A percentile compares a stretch with the other conserved stretches of the same genome.
These are phyloP conservation scores for Oasisia sp. DNA, from an alignment of 2,888 invertebrate genomes.

Conservation along the genomic window DNA sequence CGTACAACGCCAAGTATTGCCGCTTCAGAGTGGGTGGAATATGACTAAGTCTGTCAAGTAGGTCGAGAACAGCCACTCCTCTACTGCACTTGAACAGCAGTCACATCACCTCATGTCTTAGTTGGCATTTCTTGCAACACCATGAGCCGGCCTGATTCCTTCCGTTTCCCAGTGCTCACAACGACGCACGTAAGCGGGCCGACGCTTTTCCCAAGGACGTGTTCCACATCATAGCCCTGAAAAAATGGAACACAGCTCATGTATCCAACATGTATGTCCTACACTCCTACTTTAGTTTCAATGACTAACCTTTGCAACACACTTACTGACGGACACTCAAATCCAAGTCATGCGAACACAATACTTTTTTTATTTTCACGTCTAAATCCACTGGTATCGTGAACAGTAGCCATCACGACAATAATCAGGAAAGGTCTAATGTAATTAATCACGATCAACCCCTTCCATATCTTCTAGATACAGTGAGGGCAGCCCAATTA, in stretches of 20 bases:
- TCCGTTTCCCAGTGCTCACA: not conserved
- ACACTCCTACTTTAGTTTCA: not conserved
- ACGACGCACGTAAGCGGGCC: not conserved
- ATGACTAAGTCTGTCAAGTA: not conserved
- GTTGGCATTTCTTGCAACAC: not conserved
- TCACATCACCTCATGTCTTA: not conserved
- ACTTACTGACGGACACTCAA: not conserved
- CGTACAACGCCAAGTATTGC: not conserved
- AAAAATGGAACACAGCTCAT: not conserved
- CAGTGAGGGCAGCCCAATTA: not conserved
- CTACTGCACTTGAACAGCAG: not conserved
- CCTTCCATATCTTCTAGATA: not conserved
- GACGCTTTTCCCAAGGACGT: not conserved
- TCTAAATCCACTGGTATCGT: not conserved
- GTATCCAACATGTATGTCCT: not conserved
- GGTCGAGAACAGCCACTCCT: not conserved
- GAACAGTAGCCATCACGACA: not conserved
- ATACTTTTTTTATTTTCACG: not conserved
- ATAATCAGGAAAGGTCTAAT: not conserved
- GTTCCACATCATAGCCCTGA: constrained; percentile 12
- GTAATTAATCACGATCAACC: not conserved
- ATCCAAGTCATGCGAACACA: not conserved
- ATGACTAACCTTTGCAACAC: not conserved
- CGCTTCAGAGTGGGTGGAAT: not conserved
- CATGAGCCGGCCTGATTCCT: not conserved